phyloP scores from a whole-genome alignment of 2,888 invertebrate species.

The Thelaira solivaga region DNA sequence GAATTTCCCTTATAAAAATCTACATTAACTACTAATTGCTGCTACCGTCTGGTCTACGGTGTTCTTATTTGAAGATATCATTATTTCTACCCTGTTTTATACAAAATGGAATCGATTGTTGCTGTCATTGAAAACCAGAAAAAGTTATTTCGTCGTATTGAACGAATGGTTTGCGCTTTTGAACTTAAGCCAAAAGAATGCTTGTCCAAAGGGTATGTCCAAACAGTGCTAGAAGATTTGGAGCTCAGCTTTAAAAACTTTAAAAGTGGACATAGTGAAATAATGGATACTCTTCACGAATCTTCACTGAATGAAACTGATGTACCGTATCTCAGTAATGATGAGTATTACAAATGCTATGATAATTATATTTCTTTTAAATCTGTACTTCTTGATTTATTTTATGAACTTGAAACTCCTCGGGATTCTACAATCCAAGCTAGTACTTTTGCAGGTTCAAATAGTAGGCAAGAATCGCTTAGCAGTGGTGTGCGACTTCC shows the following conservation, averaged over 20 bases:
- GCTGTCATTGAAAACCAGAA: too few species aligned
- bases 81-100: too few species aligned
- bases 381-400: constrained; percentile 17
- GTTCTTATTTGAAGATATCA: too few species aligned
- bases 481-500: constrained; percentile 25
- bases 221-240: background rate
- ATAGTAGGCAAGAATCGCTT: constrained; percentile 10
- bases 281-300: constrained; percentile 12
- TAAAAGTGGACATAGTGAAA: constrained; percentile 32
- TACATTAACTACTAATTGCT: too few species aligned
- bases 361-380: constrained; percentile 31
- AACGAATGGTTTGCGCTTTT: constrained; percentile 9
- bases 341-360: constrained; percentile 22
- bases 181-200: background rate
- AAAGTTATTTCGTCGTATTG: too few species aligned
- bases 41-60: too few species aligned
- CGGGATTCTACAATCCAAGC: too few species aligned
- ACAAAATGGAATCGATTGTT: too few species aligned
- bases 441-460: constrained; percentile 16
- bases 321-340: constrained; percentile 14
- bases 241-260: constrained; percentile 20
- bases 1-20: too few species aligned
- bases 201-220: constrained; percentile 31
- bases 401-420: constrained; percentile 28
- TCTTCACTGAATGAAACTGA: constrained; percentile 2